Evolutionary conservation across 2,888 invertebrate species (phyloP).

Genomic region (Watsonalla binaria): DNA sequence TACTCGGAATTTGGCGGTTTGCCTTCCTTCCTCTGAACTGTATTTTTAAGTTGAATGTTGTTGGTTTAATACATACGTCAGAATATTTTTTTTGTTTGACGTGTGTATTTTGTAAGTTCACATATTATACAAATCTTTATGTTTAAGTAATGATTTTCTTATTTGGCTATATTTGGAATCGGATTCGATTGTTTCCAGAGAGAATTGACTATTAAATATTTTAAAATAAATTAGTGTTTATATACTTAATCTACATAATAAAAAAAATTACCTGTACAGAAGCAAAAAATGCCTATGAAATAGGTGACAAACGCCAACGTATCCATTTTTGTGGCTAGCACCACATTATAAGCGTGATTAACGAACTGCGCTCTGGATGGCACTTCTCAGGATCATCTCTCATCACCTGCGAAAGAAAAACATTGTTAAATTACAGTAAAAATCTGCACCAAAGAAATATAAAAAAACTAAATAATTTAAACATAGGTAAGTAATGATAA

Average conservation of each 20-base stretch:
- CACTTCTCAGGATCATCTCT: conserved; percentile 35
- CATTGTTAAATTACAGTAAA: conserved; percentile 1
- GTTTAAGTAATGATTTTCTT: too few species aligned
- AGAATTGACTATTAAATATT: background rate
- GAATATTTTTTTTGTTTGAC: too few species aligned
- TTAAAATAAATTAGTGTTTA: background rate
- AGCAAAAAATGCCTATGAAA: conserved; percentile 58
- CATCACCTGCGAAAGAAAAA: conserved; percentile 51
- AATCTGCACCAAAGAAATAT: too few species aligned
- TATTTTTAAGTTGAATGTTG: too few species aligned
- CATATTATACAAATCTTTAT: too few species aligned
- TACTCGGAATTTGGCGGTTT: background rate
- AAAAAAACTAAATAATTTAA: too few species aligned
- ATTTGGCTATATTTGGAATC: too few species aligned
- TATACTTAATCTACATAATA: background rate
- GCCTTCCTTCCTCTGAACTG: too few species aligned
- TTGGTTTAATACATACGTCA: too few species aligned
- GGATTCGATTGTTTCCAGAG: too few species aligned
- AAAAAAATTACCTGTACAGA: conserved; percentile 44
- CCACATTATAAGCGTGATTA: conserved; percentile 46
- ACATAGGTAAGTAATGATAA: too few species aligned
- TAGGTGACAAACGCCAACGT: conserved; percentile 51
- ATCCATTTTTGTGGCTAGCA: conserved; percentile 54
- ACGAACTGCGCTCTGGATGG: conserved; percentile 18
- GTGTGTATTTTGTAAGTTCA: too few species aligned